phyloP scores from a whole-genome alignment of 2,797 vertebrate species.

The Dryobates pubescens region DNA sequence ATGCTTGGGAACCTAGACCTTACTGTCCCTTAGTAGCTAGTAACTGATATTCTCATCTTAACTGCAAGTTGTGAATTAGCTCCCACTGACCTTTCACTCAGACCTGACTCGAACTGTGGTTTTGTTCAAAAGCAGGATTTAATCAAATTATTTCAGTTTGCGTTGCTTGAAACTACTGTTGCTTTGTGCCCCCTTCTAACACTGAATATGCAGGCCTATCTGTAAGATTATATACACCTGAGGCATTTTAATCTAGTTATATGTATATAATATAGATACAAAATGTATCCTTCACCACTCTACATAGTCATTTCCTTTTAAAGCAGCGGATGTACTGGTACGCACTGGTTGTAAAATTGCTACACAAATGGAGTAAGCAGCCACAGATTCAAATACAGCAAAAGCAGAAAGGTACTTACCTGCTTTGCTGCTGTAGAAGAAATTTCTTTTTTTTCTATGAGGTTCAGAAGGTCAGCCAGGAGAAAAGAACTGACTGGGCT shows the following conservation, averaged over 20 bases:
- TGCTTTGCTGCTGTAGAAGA: constrained; percentile 89
- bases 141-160: not conserved
- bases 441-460: constrained; percentile 86
- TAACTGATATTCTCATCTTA: not conserved
- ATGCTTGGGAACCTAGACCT: not conserved
- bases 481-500: constrained; percentile 85
- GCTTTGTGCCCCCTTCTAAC: not conserved
- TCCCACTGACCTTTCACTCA: not conserved
- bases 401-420: constrained; percentile 75
- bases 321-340: not conserved
- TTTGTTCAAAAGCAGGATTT: not conserved
- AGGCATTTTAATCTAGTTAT: not conserved
- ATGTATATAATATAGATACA: not conserved
- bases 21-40: not conserved
- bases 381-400: not conserved
- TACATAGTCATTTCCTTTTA: not conserved
- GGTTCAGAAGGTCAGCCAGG: constrained; percentile 89
- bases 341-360: not conserved
- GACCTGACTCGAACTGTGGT: not conserved
- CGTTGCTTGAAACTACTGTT: not conserved
- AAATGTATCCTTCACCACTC: not conserved
- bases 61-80: not conserved
- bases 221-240: not conserved
- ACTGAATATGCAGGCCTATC: not conserved
- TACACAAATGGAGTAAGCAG: not conserved